Percentiles rank a stretch among this genome's conserved stretches.
phyloP scores from a whole-genome alignment of 2,797 vertebrate species.

The Cercopithecus diana region DNA sequence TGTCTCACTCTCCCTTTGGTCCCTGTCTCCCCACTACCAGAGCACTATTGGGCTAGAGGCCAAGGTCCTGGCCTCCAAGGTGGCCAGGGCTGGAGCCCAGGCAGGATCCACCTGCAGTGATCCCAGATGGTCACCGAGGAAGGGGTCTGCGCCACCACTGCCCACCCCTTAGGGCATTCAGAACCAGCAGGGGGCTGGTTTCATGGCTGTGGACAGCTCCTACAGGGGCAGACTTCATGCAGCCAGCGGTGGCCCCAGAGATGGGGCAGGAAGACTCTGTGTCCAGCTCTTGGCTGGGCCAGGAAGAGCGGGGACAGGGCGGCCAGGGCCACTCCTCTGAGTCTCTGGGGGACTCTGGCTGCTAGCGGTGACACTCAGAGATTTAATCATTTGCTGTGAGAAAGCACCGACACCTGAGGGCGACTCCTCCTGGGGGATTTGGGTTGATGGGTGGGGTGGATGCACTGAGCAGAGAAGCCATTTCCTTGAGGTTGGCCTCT shows the following conservation, averaged over 20 bases:
- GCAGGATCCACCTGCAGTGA: too few species aligned
- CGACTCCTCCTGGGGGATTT: rapidly evolving
- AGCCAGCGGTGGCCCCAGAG: too few species aligned
- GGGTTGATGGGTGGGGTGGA: not conserved
- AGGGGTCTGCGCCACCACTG: not conserved
- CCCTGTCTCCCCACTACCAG: not conserved
- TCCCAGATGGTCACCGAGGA: rapidly evolving
- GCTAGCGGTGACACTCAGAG: rapidly evolving
- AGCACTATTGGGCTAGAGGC: not conserved
- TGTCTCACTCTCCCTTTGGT: too few species aligned
- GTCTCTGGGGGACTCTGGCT: rapidly evolving
- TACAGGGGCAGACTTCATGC: rapidly evolving
- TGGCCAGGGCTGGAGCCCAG: not conserved
- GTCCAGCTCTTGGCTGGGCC: not conserved
- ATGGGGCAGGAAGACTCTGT: not conserved
- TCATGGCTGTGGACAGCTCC: rapidly evolving
- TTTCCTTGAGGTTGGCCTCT: not conserved
- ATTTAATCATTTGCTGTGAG: not conserved
- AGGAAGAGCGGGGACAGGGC: not conserved
- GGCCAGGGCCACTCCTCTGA: not conserved
- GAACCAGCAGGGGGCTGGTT: not conserved
- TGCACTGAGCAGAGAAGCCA: not conserved
- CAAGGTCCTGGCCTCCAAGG: not conserved
- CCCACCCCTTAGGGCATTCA: not conserved
- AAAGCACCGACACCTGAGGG: not conserved